Percentiles rank a stretch among this genome's conserved stretches.
These are phyloP conservation scores for Maniola hyperantus DNA, from an alignment of 2,888 invertebrate species.

Conservation along the genomic window DNA sequence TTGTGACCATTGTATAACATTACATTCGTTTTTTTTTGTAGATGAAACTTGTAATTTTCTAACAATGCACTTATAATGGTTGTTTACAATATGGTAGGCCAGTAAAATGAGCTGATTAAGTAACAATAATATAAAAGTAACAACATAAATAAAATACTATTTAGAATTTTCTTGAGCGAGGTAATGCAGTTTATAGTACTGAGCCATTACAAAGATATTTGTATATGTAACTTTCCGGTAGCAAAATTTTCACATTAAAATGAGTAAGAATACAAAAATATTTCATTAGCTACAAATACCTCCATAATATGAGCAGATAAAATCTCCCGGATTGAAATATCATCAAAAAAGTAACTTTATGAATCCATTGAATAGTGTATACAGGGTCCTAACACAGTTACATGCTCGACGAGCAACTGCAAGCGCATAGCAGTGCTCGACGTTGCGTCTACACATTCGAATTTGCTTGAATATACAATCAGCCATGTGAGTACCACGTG, in stretches of 20 bases:
- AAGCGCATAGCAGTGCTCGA: not conserved
- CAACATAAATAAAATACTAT: not conserved
- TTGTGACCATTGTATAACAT: too few relatives aligned
- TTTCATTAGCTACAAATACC: not conserved
- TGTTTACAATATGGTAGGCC: not conserved
- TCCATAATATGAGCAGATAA: not conserved
- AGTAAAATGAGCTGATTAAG: not conserved
- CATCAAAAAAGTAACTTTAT: not conserved
- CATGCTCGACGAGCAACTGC: not conserved
- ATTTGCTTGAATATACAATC: not conserved
- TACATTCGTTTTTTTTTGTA: not conserved
- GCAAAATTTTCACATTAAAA: not conserved
- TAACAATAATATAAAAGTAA: slow-evolving; percentile 7
- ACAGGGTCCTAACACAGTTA: not conserved
- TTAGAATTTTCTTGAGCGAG: slow-evolving; percentile 15
- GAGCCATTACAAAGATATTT: not conserved
- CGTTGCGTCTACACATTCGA: not conserved
- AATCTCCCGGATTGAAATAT: not conserved
- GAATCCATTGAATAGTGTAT: not conserved
- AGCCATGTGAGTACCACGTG: not conserved
- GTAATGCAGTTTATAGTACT: slow-evolving; percentile 1
- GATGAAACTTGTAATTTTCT: not conserved
- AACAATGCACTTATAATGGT: too few relatives aligned
- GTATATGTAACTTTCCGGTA: not conserved
- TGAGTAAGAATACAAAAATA: not conserved